These are phyloP conservation scores for Rattus norvegicus DNA, from an alignment of 2,113 vertebrate genomes.

Conservation along the genomic window DNA sequence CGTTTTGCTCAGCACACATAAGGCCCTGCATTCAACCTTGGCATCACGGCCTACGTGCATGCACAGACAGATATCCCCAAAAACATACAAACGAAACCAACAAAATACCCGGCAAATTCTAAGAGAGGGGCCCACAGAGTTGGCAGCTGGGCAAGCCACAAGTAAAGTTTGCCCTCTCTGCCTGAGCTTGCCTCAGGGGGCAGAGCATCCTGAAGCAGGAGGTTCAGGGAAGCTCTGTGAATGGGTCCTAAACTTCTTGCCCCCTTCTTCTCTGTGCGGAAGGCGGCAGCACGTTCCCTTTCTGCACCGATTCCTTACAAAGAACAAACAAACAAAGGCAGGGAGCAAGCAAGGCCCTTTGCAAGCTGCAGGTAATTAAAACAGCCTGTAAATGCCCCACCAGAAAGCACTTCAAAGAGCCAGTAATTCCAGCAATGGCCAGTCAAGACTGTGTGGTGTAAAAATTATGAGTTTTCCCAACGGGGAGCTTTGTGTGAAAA, in stretches of 20 bases:
- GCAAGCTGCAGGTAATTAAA: slow-evolving; percentile 91
- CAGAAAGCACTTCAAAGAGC: slow-evolving; percentile 91
- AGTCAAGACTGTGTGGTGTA: slow-evolving; percentile 84
- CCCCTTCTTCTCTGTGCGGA: slow-evolving; percentile 26
- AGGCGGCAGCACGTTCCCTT: slow-evolving; percentile 59
- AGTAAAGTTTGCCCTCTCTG: neutral
- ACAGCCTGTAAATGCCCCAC: slow-evolving; percentile 89
- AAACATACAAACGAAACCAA: neutral
- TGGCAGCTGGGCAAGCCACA: neutral
- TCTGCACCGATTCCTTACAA: slow-evolving; percentile 79
- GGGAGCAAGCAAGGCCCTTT: slow-evolving; percentile 86
- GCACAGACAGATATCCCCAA: neutral
- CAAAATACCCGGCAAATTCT: neutral
- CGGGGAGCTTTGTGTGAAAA: slow-evolving; percentile 87
- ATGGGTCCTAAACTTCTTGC: slow-evolving; percentile 50
- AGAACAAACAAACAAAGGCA: slow-evolving; percentile 87
- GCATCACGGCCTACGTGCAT: neutral
- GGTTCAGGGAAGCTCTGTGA: neutral
- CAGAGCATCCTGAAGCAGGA: neutral
- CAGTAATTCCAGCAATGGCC: slow-evolving; percentile 84
- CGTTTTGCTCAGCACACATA: neutral
- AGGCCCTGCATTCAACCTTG: no score
- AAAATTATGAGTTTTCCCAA: slow-evolving; percentile 89
- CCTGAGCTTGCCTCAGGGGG: neutral
- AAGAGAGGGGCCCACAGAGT: neutral